A percentile compares a stretch with the other conserved stretches of the same genome.
phyloP scores from a whole-genome alignment of 1,140 invertebrate species.

The Lethocerus indicus region DNA sequence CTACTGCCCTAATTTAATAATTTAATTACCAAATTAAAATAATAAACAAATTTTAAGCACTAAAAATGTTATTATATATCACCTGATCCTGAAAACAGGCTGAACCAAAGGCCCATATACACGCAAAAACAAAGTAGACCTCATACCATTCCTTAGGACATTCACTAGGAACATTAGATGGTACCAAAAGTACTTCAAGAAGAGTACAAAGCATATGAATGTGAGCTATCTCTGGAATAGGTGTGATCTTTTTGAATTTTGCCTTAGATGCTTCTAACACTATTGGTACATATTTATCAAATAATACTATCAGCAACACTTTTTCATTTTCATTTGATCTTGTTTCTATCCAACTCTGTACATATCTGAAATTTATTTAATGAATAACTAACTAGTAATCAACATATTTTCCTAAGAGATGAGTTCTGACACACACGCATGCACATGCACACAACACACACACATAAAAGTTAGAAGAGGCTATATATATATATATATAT shows the following conservation, averaged over 20 bases:
- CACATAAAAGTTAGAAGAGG: too few relatives aligned
- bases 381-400: not conserved
- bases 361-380: slow-evolving; percentile 22
- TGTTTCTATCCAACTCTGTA: slow-evolving; percentile 85
- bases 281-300: slow-evolving; percentile 88
- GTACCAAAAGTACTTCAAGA: slow-evolving; percentile 69
- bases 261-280: slow-evolving; percentile 57
- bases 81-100: slow-evolving; percentile 73
- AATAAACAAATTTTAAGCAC: not conserved
- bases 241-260: slow-evolving; percentile 82
- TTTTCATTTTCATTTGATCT: slow-evolving; percentile 48
- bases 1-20: too few relatives aligned
- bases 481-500: not conserved
- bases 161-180: slow-evolving; percentile 61
- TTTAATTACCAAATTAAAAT: not conserved
- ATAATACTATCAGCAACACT: slow-evolving; percentile 68
- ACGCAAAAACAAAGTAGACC: slow-evolving; percentile 80
- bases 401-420: not conserved
- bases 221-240: slow-evolving; percentile 78
- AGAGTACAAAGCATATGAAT: slow-evolving; percentile 80
- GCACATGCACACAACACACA: too few relatives aligned
- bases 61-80: too few relatives aligned
- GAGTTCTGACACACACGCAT: not conserved
- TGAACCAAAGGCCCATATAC: slow-evolving; percentile 89
- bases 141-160: slow-evolving; percentile 85